Percentiles rank a stretch among this genome's conserved stretches.
These are phyloP conservation scores for Sciurus niger DNA, from an alignment of 2,113 vertebrate species.

Conservation along the genomic window DNA sequence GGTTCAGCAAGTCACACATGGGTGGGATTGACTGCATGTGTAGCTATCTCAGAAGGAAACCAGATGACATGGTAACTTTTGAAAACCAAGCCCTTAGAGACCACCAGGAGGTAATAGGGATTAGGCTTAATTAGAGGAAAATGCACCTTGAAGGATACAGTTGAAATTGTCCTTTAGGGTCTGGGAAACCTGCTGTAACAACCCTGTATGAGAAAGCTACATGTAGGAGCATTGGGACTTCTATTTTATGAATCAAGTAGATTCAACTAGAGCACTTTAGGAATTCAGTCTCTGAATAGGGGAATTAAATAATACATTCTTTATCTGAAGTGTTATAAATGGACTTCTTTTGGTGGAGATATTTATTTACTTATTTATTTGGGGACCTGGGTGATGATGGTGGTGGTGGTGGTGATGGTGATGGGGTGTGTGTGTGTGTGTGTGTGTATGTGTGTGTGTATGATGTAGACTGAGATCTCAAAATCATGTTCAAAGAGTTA, in stretches of 20 bases:
- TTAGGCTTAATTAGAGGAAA: conserved; percentile 79
- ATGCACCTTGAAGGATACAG: conserved; percentile 64
- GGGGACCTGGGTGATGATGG: neutral
- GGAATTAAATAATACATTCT: neutral
- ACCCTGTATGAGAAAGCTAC: neutral
- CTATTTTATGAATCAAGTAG: neutral
- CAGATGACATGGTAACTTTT: conserved; percentile 42
- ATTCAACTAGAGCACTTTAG: neutral
- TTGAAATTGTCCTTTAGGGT: conserved; percentile 65
- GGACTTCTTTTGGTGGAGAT: neutral
- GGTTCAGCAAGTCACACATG: conserved; percentile 63
- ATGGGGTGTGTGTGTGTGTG: neutral
- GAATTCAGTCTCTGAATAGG: neutral
- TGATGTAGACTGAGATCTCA: neutral
- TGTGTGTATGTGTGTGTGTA: neutral
- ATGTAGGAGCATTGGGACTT: neutral
- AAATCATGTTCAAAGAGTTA: conserved; percentile 35
- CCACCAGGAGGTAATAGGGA: conserved; percentile 74
- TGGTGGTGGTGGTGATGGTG: neutral
- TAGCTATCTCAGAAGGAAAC: conserved; percentile 62
- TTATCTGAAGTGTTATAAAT: neutral
- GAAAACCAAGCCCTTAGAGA: conserved; percentile 49
- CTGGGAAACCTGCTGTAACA: conserved; percentile 41
- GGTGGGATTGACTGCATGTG: conserved; percentile 48
- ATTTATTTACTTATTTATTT: neutral